phyloP scores from a whole-genome alignment of 2,888 invertebrate species.

The Therioaphis trifolii region DNA sequence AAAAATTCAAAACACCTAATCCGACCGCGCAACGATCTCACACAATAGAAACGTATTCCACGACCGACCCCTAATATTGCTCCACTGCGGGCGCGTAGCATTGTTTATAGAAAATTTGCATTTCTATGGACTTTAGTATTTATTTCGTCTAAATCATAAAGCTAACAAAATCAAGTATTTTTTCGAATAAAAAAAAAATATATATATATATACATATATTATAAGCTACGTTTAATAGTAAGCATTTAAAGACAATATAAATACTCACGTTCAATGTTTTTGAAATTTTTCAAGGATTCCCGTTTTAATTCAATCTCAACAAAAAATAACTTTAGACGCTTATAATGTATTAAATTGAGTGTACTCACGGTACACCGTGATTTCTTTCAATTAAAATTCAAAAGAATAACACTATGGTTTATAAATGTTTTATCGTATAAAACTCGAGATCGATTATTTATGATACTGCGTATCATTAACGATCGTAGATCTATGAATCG shows the following conservation, averaged over 20 bases:
- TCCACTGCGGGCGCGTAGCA: background rate
- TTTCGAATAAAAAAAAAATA: background rate
- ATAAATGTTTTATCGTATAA: too few species aligned
- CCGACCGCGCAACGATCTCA: background rate
- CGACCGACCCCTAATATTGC: background rate
- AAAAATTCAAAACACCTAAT: too few species aligned
- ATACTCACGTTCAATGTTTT: background rate
- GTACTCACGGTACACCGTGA: too few species aligned
- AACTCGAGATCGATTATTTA: too few species aligned
- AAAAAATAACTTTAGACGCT: too few species aligned
- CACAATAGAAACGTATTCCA: constrained; percentile 1
- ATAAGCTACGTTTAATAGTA: background rate
- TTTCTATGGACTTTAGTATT: background rate
- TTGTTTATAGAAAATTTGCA: background rate
- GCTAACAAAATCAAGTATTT: background rate
- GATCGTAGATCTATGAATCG: too few species aligned
- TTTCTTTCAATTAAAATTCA: too few species aligned
- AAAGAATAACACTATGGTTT: too few species aligned
- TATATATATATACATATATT: background rate
- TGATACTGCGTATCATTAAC: too few species aligned
- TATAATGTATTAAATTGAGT: too few species aligned
- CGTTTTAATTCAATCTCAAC: background rate
- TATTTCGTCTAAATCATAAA: background rate
- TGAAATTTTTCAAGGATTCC: too few species aligned
- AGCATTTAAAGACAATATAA: background rate